Percentiles rank a stretch among this genome's conserved stretches.
phyloP scores from a whole-genome alignment of 2,888 invertebrate genomes.

The Nephrotoma flavescens region DNA sequence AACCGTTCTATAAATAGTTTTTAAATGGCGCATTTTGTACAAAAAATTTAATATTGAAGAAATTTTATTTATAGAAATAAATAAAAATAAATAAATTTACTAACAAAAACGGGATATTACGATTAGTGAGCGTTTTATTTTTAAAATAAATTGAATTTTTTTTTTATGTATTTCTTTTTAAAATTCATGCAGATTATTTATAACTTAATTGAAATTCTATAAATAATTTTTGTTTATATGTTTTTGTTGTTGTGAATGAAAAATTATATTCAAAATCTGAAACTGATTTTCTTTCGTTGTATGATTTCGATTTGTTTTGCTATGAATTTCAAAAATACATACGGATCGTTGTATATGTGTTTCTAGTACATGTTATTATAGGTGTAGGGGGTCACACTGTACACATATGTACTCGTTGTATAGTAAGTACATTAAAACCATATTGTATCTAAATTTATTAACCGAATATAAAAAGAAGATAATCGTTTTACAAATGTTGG shows the following conservation, averaged over 20 bases:
- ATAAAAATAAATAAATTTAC: neutral
- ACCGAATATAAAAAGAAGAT: neutral
- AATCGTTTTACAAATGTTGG: neutral
- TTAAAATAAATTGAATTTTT: neutral
- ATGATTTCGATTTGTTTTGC: neutral
- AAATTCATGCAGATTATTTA: neutral
- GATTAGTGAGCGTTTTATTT: constrained; percentile 6
- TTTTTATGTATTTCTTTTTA: neutral
- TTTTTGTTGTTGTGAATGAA: neutral
- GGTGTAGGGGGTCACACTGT: too few relatives aligned
- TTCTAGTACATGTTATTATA: neutral
- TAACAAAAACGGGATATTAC: constrained; percentile 6
- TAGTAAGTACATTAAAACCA: neutral
- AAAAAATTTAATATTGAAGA: neutral
- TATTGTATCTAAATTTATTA: neutral
- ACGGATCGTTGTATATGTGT: too few relatives aligned
- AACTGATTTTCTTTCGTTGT: neutral
- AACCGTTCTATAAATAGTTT: neutral
- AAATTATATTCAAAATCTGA: neutral
- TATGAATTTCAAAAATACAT: too few relatives aligned
- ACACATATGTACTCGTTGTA: too few relatives aligned
- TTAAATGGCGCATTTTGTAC: neutral
- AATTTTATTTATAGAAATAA: neutral
- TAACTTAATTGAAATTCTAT: neutral
- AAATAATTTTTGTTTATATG: neutral